Evolutionary conservation across 2,113 vertebrate genomes (phyloP), one percentile per base, ranked within the genome.

Genomic region (Leptobrachium ailaonicum): DNA sequence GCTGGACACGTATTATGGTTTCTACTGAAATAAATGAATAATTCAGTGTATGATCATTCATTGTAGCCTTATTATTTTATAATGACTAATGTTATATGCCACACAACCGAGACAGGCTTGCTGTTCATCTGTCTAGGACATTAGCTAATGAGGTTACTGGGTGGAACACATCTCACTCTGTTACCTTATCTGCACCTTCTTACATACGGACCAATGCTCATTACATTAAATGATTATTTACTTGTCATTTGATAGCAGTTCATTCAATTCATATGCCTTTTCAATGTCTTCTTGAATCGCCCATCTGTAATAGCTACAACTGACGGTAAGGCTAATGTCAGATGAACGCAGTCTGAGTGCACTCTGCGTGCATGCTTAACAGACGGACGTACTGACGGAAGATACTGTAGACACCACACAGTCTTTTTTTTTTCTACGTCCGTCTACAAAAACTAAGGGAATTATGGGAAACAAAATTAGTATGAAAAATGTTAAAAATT

Each of bases 101-200:
- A 41, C 69, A 72, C 77, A 44, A 80, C 54, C n/a, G 13, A 67
- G 41, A 67, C 41, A 4, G 12, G 62, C 62, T 43, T 73, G 13
- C 45, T 53, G 47, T 50, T 20, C 14, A 80, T 74, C 47, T 58
- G 71, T 45, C 50, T 67, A 60, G 71, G 50, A 68, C 71, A 80
- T 72, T 44, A 58, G 71, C 50, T 73, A 80, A 74, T 80, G 67
- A 68, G 63, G 78, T 74, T 68, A 67, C 78, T 73, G 63, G 71
- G 63, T 68, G 20, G 63, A 80, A 74, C 71, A 58, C 71, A 45
- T 73, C 63, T 79, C 45, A 6, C n/a, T 74, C 12, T 69, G 78
- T 74, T 74, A 80, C 50, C 78, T 80, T 80, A 74, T 74, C 71
- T 80, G 64, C 50, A 60, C 71, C 50, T 60, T 80, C 53, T 74